Base-by-base conservation (phyloP, 2,113 vertebrate genomes). In the Pogona vitticeps region DNA sequence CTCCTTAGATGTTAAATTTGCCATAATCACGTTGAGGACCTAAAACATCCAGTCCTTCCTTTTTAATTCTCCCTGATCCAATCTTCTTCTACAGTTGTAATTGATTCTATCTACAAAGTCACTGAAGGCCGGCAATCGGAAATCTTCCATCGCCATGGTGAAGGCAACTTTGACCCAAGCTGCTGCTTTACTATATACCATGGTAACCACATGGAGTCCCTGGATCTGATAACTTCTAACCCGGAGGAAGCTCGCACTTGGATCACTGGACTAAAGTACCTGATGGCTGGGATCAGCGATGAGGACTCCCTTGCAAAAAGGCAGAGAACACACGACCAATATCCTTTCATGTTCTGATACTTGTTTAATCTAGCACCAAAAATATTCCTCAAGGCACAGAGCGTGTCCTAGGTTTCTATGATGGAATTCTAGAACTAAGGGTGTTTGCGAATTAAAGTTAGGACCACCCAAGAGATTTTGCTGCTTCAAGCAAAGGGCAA, bases 151-250 rank as follows among this genome's bases (percentile, higher is more conserved):
- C 97, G 98, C 9, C 98, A 98, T 46, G 95, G 97, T 0, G 98
- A 99, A 70, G 98, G 98, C 36, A 97, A 90, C 96, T 98, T 99
- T 4, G 97, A 99, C 84, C 97, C 97, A 0, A 97, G 97, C 91
- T 99, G 98, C 88, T 99, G 98, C 94, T 99, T 99, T 88, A 98
- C 98, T 1, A 97, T 99, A 88, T 99, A 99, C 95, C 98, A 99
- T 14, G 99, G 99, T 52, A 98, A 94, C 94, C 98, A 99, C 95
- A 98, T 99, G 98, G 99, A 99, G 94, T 97, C 96, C 6, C 96
- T 99, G 81, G 99, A 99, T 87, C 94, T 99, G 92, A 98, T 99
- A 83, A 98, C 98, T 0, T 97, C 99, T 77, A 99, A 98, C 73
- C 94, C 98, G 0, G 99, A 99, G 91, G 98, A 99, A 87, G 98